Conservation (phyloP, 2,888 invertebrate species). For the Tinea trinotella region DNA sequence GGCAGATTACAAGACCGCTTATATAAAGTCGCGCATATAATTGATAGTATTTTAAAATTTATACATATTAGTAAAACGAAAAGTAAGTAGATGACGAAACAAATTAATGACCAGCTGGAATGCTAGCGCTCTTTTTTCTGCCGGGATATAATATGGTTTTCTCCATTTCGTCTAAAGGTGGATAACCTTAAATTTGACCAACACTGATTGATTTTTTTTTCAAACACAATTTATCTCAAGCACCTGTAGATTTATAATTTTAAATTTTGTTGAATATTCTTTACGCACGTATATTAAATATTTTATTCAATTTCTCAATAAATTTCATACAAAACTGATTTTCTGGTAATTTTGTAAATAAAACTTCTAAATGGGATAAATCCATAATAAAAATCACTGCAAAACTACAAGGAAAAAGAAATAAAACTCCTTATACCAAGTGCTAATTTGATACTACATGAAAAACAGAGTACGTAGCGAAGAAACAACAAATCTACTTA, state of each 20-base stretch:
- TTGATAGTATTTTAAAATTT: no score
- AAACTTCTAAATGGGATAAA: no score
- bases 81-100: no score
- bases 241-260: background rate
- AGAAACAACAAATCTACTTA: slow-evolving; percentile 55
- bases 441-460: background rate
- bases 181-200: slow-evolving; percentile 8
- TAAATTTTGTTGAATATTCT: background rate
- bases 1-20: no score
- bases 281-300: background rate
- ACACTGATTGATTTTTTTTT: slow-evolving; percentile 4
- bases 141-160: slow-evolving; percentile 64
- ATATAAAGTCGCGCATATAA: no score
- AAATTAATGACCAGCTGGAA: no score
- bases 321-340: no score
- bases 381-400: no score
- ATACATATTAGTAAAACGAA: no score
- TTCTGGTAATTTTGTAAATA: no score
- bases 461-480: slow-evolving; percentile 34
- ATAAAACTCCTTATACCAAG: slow-evolving; percentile 30
- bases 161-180: slow-evolving; percentile 33
- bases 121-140: no score
- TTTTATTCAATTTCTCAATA: no score
- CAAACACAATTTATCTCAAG: background rate
- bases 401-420: slow-evolving; percentile 66